Percentiles rank a stretch among this genome's conserved stretches.
phyloP scores from a whole-genome alignment of 1,140 invertebrate genomes.

The Protaetia brevitarsis region DNA sequence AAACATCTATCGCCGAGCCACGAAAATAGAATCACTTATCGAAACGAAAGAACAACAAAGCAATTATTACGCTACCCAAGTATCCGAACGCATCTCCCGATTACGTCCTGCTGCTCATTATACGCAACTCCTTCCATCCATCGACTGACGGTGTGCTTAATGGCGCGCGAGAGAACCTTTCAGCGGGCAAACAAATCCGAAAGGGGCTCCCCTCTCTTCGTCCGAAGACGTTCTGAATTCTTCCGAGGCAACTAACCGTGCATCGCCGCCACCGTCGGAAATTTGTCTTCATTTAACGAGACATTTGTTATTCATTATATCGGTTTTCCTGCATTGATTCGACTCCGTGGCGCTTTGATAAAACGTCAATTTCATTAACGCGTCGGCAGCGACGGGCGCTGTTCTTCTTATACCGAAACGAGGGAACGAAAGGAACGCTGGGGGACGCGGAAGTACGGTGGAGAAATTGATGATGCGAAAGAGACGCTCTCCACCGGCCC shows the following conservation, averaged over 20 bases:
- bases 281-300: constrained; percentile 16
- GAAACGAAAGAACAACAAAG: no score
- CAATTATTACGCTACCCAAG: no score
- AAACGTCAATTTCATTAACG: constrained; percentile 16
- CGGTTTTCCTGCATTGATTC: constrained; percentile 15
- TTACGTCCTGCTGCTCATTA: neutral
- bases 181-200: neutral
- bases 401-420: no score
- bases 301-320: constrained; percentile 16
- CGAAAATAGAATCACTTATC: no score
- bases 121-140: neutral
- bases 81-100: neutral
- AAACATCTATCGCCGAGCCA: no score
- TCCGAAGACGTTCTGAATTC: neutral
- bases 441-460: no score
- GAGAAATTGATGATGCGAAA: constrained; percentile 11
- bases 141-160: constrained; percentile 4
- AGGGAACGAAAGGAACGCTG: constrained; percentile 1
- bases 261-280: neutral
- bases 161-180: neutral
- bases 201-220: neutral
- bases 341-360: constrained; percentile 2
- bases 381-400: neutral
- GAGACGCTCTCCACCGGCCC: neutral
- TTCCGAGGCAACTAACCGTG: constrained; percentile 6